Conservation (phyloP, 2,113 vertebrate species). For the Brachyhypopomus occidentalis region DNA sequence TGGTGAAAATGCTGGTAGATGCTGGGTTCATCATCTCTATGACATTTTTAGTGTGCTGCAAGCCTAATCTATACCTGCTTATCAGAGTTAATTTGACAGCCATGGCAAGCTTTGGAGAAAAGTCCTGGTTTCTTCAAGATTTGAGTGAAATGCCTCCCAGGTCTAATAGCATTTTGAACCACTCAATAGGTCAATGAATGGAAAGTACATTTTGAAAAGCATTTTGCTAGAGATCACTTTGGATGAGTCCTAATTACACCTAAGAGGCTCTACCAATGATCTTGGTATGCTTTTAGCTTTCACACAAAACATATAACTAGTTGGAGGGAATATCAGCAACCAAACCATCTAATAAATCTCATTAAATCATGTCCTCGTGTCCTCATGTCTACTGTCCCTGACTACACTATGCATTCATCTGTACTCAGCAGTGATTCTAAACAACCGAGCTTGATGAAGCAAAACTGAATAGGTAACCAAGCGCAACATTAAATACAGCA, state of each 20-base stretch:
- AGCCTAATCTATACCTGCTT: constrained; percentile 8
- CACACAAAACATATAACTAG: neutral
- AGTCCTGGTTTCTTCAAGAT: neutral
- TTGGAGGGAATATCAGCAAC: neutral
- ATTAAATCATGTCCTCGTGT: neutral
- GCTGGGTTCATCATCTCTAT: constrained; percentile 4
- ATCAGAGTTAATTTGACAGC: constrained; percentile 18
- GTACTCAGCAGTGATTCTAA: neutral
- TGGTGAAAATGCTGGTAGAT: constrained; percentile 18
- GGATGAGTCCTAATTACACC: neutral
- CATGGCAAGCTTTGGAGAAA: constrained; percentile 1
- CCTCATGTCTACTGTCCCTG: neutral
- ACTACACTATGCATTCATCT: neutral
- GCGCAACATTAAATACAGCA: neutral
- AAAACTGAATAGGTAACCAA: neutral
- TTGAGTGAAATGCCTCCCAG: neutral
- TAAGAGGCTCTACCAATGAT: neutral
- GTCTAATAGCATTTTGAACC: neutral
- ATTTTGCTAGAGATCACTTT: neutral
- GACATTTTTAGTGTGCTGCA: neutral
- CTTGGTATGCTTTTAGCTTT: neutral
- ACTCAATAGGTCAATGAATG: neutral
- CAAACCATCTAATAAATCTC: neutral
- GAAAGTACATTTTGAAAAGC: neutral
- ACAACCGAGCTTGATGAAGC: neutral